phyloP scores from a whole-genome alignment of 2,797 vertebrate species.

The Hypotaenidia okinawae region DNA sequence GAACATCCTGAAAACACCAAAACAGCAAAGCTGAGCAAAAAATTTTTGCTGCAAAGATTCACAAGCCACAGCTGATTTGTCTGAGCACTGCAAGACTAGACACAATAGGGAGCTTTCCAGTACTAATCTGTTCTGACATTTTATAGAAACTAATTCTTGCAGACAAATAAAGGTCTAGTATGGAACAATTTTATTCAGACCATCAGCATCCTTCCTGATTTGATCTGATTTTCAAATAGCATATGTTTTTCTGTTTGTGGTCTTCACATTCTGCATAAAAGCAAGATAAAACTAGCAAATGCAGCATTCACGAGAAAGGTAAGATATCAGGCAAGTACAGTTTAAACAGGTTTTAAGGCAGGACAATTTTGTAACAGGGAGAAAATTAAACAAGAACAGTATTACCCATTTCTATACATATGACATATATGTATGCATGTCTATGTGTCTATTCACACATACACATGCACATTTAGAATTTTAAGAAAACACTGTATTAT shows the following conservation, averaged over 20 bases:
- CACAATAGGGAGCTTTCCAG: slow-evolving; percentile 23
- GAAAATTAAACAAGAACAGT: slow-evolving; percentile 25
- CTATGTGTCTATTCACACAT: not conserved
- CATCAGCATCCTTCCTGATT: slow-evolving; percentile 34
- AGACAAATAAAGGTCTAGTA: slow-evolving; percentile 58
- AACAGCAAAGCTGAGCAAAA: slow-evolving; percentile 19
- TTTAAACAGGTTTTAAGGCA: slow-evolving; percentile 59
- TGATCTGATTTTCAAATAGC: slow-evolving; percentile 50
- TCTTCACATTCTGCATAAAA: slow-evolving; percentile 40
- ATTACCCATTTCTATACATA: slow-evolving; percentile 21
- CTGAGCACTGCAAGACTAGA: not conserved
- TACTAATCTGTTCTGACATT: slow-evolving; percentile 57
- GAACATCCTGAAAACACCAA: not conserved
- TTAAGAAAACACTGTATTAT: not conserved
- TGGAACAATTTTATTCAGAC: slow-evolving; percentile 39
- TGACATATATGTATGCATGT: not conserved
- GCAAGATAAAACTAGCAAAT: slow-evolving; percentile 58
- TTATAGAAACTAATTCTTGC: slow-evolving; percentile 49
- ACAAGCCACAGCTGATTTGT: slow-evolving; percentile 37
- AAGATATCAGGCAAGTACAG: slow-evolving; percentile 16
- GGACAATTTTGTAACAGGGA: not conserved
- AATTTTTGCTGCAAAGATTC: not conserved
- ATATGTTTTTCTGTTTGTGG: slow-evolving; percentile 32
- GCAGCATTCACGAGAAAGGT: slow-evolving; percentile 32
- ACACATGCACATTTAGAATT: not conserved